Evolutionary conservation across 2,888 invertebrate genomes (phyloP).

Genomic region (Drosophila greeni): DNA sequence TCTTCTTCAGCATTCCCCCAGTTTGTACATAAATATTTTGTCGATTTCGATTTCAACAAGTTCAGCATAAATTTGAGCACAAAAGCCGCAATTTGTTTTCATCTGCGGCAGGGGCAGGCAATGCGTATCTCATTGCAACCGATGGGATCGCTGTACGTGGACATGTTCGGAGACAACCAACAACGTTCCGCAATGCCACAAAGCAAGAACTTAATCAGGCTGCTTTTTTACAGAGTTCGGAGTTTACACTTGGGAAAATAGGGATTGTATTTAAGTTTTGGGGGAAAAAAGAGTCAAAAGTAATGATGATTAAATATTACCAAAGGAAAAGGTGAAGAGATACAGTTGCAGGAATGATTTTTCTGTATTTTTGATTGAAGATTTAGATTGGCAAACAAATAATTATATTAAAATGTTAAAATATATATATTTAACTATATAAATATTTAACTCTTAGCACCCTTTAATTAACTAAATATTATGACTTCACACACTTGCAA

Average conservation of each 20-base stretch:
- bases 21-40: conserved; percentile 66
- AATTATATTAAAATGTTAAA: neutral
- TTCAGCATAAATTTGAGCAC: conserved; percentile 73
- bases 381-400: neutral
- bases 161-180: conserved; percentile 37
- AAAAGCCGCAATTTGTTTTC: conserved; percentile 74
- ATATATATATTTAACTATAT: neutral
- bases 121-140: conserved; percentile 6
- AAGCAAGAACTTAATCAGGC: conserved; percentile 70
- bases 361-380: neutral
- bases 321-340: neutral
- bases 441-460: neutral
- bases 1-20: neutral
- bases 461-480: neutral
- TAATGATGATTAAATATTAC: neutral
- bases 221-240: conserved; percentile 7
- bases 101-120: conserved; percentile 55
- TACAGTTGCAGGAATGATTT: neutral
- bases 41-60: conserved; percentile 74
- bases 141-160: conserved; percentile 25
- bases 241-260: neutral
- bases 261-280: neutral
- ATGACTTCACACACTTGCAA: neutral
- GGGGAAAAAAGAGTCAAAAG: neutral
- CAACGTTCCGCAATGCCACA: conserved; percentile 35